Conservation (phyloP, 2,888 invertebrate species). For the Notocelia uddmanniana region DNA sequence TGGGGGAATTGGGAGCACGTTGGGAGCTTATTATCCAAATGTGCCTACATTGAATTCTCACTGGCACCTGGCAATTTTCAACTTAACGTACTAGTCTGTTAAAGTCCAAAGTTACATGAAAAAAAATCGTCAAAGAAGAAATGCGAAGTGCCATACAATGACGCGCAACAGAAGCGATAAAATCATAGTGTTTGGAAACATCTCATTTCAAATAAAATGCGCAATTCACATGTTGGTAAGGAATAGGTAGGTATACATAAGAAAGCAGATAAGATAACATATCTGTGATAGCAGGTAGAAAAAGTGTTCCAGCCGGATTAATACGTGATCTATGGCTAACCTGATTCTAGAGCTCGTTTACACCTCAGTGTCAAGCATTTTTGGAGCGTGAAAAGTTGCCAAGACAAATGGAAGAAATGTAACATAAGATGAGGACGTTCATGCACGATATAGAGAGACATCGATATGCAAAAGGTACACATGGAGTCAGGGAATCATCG, state of each 20-base stretch:
- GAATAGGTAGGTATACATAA: not conserved
- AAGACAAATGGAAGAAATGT: not conserved
- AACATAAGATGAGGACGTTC: not conserved
- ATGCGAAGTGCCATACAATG: too few species aligned
- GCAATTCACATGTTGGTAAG: not conserved
- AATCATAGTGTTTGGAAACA: constrained; percentile 8
- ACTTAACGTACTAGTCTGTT: too few species aligned
- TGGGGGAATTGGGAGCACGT: too few species aligned
- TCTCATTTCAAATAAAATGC: constrained; percentile 7
- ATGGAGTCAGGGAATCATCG: too few species aligned
- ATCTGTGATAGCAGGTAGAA: constrained; percentile 1
- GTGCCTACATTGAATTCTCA: too few species aligned
- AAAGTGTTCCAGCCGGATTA: constrained; percentile 15
- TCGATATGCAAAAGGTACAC: too few species aligned
- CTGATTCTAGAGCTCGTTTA: constrained; percentile 15
- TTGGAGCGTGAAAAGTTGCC: constrained; percentile 25
- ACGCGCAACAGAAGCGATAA: too few species aligned
- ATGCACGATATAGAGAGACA: too few species aligned
- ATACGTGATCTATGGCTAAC: constrained; percentile 23
- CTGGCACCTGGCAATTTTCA: too few species aligned
- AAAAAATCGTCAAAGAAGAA: too few species aligned
- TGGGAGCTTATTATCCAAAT: too few species aligned
- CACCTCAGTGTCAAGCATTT: constrained; percentile 14
- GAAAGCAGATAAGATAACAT: constrained; percentile 19
- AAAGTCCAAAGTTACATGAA: too few species aligned